Evolutionary conservation across 1,140 invertebrate species (phyloP).

Genomic region (Orius insidiosus): DNA sequence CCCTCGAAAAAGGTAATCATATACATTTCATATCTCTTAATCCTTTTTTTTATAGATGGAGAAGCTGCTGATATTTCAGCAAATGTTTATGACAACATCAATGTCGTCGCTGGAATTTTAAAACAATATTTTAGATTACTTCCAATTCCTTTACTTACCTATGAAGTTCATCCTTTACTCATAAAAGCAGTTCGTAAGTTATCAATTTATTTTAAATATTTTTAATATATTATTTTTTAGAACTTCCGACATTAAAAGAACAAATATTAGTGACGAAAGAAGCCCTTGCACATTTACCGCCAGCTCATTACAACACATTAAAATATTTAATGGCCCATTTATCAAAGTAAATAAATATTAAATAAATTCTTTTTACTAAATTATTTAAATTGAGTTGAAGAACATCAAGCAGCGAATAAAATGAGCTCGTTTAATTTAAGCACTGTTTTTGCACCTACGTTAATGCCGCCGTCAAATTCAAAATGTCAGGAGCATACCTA

Average conservation of each 20-base stretch:
- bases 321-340: conserved; percentile 69
- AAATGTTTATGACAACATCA: conserved; percentile 63
- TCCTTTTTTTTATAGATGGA: conserved; percentile 44
- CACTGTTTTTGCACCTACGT: conserved; percentile 77
- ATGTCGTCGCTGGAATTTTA: conserved; percentile 71
- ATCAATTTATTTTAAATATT: conserved; percentile 1
- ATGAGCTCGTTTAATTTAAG: conserved; percentile 80
- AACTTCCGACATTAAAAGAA: conserved; percentile 34
- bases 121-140: conserved; percentile 74
- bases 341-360: conserved; percentile 26
- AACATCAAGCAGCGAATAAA: conserved; percentile 55
- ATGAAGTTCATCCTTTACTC: conserved; percentile 63
- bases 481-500: conserved; percentile 18
- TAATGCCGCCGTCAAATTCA: conserved; percentile 51
- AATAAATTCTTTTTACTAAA: neutral
- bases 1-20: conserved; percentile 62
- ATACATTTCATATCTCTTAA: neutral
- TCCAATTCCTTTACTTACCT: conserved; percentile 75
- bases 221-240: conserved; percentile 25
- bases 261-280: conserved; percentile 43
- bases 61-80: conserved; percentile 56
- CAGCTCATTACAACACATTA: conserved; percentile 65
- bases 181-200: conserved; percentile 54
- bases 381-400: conserved; percentile 35
- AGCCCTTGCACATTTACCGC: conserved; percentile 47